Evolutionary conservation across 2,797 vertebrate genomes (phyloP).

Genomic region (Xenopus petersii): DNA sequence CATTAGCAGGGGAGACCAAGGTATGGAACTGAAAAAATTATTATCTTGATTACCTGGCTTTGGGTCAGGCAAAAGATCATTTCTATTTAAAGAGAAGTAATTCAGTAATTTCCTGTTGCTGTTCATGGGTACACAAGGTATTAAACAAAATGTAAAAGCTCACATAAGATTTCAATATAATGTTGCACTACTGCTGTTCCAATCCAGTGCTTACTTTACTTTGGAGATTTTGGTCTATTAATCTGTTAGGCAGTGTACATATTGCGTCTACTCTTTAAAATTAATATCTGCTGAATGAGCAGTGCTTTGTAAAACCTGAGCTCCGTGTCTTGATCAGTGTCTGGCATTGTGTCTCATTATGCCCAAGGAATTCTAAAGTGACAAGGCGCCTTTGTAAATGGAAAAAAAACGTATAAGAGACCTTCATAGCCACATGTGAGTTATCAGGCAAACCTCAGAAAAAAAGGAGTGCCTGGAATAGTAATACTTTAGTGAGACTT

Average conservation of each 20-base stretch:
- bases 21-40: no score
- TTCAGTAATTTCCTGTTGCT: constrained; percentile 2
- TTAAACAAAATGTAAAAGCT: background rate
- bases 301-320: constrained; percentile 56
- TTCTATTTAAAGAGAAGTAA: background rate
- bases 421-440: constrained; percentile 52
- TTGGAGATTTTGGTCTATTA: constrained; percentile 53
- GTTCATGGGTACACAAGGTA: background rate
- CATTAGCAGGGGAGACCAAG: no score
- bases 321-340: constrained; percentile 62
- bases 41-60: no score
- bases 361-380: constrained; percentile 61
- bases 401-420: constrained; percentile 52
- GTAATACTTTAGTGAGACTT: constrained; percentile 13
- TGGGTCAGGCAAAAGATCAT: background rate
- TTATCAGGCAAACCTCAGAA: constrained; percentile 52
- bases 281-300: constrained; percentile 73
- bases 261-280: constrained; percentile 61
- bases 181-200: constrained; percentile 16
- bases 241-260: constrained; percentile 54
- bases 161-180: constrained; percentile 1
- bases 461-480: constrained; percentile 33
- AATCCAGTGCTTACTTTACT: constrained; percentile 48
- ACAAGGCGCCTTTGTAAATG: constrained; percentile 66
- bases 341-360: constrained; percentile 59